These are phyloP conservation scores for Hartigia nigra DNA, from an alignment of 2,888 invertebrate species.

Conservation along the genomic window DNA sequence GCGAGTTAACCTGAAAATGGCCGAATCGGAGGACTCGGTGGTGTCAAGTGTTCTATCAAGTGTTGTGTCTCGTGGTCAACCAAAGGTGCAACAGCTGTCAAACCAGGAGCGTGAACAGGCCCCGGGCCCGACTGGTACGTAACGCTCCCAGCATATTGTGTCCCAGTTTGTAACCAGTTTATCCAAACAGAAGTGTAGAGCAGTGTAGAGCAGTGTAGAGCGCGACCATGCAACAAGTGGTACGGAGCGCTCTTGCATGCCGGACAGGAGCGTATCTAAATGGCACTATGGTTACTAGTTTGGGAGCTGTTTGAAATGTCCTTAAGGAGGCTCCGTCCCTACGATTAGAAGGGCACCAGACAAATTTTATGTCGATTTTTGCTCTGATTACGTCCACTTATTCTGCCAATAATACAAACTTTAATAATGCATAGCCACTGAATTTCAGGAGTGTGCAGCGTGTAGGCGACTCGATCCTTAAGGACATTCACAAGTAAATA, in stretches of 20 bases:
- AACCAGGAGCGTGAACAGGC: slow-evolving; percentile 31
- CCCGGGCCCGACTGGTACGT: slow-evolving; percentile 47
- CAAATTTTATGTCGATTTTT: background rate
- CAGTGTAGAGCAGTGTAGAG: slow-evolving; percentile 41
- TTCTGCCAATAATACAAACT: background rate
- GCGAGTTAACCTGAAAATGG: slow-evolving; percentile 59
- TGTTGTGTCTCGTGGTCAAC: slow-evolving; percentile 39
- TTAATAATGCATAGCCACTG: background rate
- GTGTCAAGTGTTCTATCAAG: slow-evolving; percentile 50
- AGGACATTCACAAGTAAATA: background rate
- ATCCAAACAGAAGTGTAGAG: slow-evolving; percentile 40
- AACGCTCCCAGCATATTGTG: slow-evolving; percentile 27
- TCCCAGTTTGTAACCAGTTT: slow-evolving; percentile 30
- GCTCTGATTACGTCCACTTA: too few relatives aligned
- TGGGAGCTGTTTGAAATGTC: background rate
- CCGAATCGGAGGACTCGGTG: slow-evolving; percentile 52
- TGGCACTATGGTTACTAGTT: background rate
- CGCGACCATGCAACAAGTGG: slow-evolving; percentile 56
- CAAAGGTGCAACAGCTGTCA: slow-evolving; percentile 26
- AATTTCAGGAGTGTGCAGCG: background rate
- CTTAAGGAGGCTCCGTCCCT: background rate
- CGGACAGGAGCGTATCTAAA: slow-evolving; percentile 27
- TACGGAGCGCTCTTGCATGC: slow-evolving; percentile 47
- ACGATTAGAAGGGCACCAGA: background rate
- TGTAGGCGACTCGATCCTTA: background rate